Conservation (phyloP, 2,797 vertebrate genomes). For the Anguilla marmorata region DNA sequence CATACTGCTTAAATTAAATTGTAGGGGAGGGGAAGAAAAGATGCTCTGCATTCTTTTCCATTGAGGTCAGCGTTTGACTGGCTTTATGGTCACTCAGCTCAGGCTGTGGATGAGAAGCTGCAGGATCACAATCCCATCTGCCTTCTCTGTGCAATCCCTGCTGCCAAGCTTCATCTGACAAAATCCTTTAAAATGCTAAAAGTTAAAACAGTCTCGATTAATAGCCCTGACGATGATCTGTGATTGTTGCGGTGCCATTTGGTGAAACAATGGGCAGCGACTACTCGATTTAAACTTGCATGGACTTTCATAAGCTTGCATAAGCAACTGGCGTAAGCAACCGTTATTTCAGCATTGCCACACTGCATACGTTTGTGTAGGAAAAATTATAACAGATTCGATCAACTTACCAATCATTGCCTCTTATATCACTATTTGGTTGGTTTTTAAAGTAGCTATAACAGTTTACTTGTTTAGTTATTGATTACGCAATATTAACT, state of each 20-base stretch:
- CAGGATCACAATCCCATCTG: constrained; percentile 38
- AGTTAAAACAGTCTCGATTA: neutral
- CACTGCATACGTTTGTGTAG: too few relatives aligned
- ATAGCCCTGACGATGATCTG: neutral
- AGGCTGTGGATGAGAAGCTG: constrained; percentile 11
- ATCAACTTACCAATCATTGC: too few relatives aligned
- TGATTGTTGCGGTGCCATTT: neutral
- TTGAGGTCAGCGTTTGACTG: constrained; percentile 57
- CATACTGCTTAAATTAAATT: constrained; percentile 63
- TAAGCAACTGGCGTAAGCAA: too few relatives aligned
- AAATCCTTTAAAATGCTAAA: neutral
- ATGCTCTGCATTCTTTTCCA: constrained; percentile 59
- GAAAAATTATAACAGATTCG: too few relatives aligned
- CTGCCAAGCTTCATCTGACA: neutral
- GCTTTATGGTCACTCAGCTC: constrained; percentile 44
- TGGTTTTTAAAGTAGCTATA: too few relatives aligned
- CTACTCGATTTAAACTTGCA: too few relatives aligned
- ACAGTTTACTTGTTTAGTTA: too few relatives aligned
- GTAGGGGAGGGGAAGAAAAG: constrained; percentile 42
- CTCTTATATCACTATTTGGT: too few relatives aligned
- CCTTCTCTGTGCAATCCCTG: constrained; percentile 13
- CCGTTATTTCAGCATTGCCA: too few relatives aligned
- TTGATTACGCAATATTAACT: too few relatives aligned
- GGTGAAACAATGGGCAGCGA: too few relatives aligned
- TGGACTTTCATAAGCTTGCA: too few relatives aligned